Base-by-base conservation (phyloP, 2,888 invertebrate genomes). In the Blastobasis lacticolella region DNA sequence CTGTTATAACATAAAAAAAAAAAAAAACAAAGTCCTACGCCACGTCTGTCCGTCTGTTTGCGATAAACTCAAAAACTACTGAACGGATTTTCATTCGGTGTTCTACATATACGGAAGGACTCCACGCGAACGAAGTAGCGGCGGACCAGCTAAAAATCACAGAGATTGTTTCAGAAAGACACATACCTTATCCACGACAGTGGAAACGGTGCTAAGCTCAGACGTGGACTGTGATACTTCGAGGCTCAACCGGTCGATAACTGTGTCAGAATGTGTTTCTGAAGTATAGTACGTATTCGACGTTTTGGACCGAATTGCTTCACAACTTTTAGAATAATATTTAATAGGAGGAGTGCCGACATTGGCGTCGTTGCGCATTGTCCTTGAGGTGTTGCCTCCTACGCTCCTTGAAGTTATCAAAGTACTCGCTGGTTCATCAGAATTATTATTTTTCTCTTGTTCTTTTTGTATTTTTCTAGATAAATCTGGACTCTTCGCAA, bases 321-420 rank as follows among this genome's bases (percentile, higher is more conserved):
- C 86, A 59, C 86, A 86, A 57, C 86, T 87, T 58, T 80, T 85
- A 5, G 87, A 87, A 51, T 73, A 72, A 58, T 75, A 78, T 54
- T 71, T 78, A 45, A 78, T 58, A 47, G 67, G 71, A 5, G 70
- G 64, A n/a, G 84, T 81, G 10, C 78, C 82, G 0, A 84, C 78
- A 53, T 78, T 73, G 4, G 71, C 80, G 54, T 85, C 81, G 43
- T 73, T 76, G 49, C 72, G 76, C 5, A 69, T 71, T 3, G 65
- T 48, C 51, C 67, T 71, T 4, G 63, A 66, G 42, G 42, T 42
- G 60, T 73, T 74, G 4, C 64, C 75, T 4, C 80, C 80, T 1
- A 69, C 74, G 54, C 82, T 80, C 63, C 79, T 71, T 0, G 75
- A 70, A 4, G 71, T 76, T 10, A 75, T 49, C 5, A 62, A 40